Evolutionary conservation across 2,113 vertebrate genomes (phyloP), one percentile per base, ranked within the genome.

Genomic region (Pongo pygmaeus): DNA sequence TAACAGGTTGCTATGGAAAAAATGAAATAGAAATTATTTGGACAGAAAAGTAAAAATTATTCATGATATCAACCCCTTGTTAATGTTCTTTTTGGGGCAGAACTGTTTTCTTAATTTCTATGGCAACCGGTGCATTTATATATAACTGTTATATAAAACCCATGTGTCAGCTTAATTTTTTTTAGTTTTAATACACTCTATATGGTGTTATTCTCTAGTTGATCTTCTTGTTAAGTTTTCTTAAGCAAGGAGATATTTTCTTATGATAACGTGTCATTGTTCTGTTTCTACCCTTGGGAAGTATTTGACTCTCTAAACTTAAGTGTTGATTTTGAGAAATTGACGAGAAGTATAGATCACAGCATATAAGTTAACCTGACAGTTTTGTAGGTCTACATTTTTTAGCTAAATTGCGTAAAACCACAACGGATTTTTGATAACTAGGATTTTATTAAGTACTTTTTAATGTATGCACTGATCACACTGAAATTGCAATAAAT

Each of bases 1-100:
- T 91, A 93, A 93, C 84, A 91, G 17, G 2, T 50, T 96, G 1
- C 16, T 85, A 40, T 96, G n/a, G 40, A 93, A 91, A 93, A 57
- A 93, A 95, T 61, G 79, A 84, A 96, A 89, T 78, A 84, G 3
- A 95, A 94, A 93, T 93, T 89, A 79, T 74, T 94, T 97, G 57
- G 75, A 85, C 32, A 86, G 57, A 86, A 75, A 74, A 93, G 2
- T 67, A 95, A 89, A 85, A 94, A n/a, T 43, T 97, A 30, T 32
- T 67, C 30, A 61, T 88, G 25, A 52, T 94, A 84, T 84, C 27
- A 91, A 25, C 52, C 32, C 64, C 18, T 92, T 93, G 3, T 93
- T 64, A 91, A 92, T 88, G 20, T 85, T 11, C 96, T 93, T 91
- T 14, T 91, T 78, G 8, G 40, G 7, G 8, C 67, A 4, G 13